Conservation (phyloP, 2,888 invertebrate genomes). For the Luperina testacea region DNA sequence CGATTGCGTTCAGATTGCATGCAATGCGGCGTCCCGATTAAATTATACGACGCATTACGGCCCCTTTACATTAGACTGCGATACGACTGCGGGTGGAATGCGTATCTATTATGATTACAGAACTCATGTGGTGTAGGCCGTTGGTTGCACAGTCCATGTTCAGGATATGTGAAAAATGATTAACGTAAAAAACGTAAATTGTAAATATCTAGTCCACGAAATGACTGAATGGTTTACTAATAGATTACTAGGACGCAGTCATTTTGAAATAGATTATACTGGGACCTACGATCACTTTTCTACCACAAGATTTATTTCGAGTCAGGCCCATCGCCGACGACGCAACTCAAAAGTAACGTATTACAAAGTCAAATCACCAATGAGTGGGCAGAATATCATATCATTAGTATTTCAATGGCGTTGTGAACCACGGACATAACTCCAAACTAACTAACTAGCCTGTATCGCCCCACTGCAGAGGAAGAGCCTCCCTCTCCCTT, state of each 20-base stretch:
- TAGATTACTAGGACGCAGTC: no score
- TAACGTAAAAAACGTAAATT: not conserved
- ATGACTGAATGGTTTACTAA: no score
- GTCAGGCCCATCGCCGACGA: no score
- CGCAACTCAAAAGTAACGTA: not conserved
- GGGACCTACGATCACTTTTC: no score
- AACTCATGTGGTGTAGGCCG: not conserved
- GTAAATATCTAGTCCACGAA: no score
- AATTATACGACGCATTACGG: constrained; percentile 73
- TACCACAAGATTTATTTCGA: not conserved
- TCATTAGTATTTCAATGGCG: not conserved
- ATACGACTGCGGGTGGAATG: not conserved
- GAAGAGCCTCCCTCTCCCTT: no score
- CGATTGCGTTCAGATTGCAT: constrained; percentile 75
- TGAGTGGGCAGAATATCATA: not conserved
- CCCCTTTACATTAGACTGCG: not conserved
- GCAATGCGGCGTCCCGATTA: constrained; percentile 76
- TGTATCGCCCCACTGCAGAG: no score
- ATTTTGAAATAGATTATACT: no score
- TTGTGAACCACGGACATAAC: no score
- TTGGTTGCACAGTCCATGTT: not conserved
- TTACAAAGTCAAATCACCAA: not conserved
- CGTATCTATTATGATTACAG: not conserved
- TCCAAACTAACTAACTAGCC: no score
- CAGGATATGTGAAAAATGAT: not conserved